Base-by-base conservation (phyloP, 2,888 invertebrate species). In the Diloba caeruleocephala region DNA sequence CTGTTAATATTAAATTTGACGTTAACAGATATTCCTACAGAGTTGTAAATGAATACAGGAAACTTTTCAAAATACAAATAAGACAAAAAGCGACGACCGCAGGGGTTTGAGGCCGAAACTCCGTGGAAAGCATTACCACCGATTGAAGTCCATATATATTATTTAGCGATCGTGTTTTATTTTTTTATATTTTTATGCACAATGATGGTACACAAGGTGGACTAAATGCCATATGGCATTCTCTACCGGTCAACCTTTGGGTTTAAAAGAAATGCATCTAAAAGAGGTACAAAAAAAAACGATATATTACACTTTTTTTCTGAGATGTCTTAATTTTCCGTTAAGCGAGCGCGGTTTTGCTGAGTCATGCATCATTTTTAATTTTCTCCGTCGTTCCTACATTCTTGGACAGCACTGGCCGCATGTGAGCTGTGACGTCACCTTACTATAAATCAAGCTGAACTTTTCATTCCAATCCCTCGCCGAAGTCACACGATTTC, bases 291-390 rank as follows among this genome's bases (percentile, higher is more conserved):
- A n/a, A n/a, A n/a, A n/a, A n/a, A n/a, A n/a, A n/a, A n/a, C n/a
- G n/a, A n/a, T n/a, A n/a, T n/a, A n/a, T n/a, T n/a, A n/a, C n/a
- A n/a, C n/a, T n/a, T n/a, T n/a, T n/a, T n/a, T n/a, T 60, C 36
- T 59, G 39, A 66, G 68, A 25, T 42, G 31, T 58, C 38, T 54
- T 71, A 65, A 65, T 65, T 68, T 65, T 45, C 52, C 58, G 43
- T 37, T n/a, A 50, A 29, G 46, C 29, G 42, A 21, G 37, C 37
- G 8, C 33, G 36, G 32, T 46, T 58, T 44, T 60, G 70, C 56
- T 29, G 70, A 61, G 15, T 70, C 70, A 71, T 70, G 67, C 56
- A 64, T 73, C 55, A 54, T 53, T 70, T 70, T 72, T 72, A 71
- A 72, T 71, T 70, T 67, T 60, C 55, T 68, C 34, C 29, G 14